Conservation (phyloP, 2,797 vertebrate genomes). For the Sebastes kiyomatsui region DNA sequence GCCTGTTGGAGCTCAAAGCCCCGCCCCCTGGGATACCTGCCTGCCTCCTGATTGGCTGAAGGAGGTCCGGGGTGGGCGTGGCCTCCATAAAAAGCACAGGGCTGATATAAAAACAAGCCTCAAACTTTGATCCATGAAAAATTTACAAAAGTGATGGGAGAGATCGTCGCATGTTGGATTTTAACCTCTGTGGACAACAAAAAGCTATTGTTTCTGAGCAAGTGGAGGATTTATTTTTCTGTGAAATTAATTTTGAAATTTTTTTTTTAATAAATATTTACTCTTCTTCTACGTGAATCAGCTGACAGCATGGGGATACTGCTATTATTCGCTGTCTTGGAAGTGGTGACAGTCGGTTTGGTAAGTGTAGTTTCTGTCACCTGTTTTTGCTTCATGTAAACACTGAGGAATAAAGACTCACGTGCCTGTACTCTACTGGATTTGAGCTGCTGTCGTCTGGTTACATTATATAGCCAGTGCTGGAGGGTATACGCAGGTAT, state of each 20-base stretch:
- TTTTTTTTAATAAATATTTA: not conserved
- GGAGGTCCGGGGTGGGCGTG: conserved; percentile 61
- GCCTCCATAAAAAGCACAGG: conserved; percentile 31
- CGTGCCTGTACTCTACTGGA: not conserved
- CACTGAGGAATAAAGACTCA: conserved; percentile 23
- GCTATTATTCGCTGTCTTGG: conserved; percentile 62
- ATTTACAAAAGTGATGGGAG: conserved; percentile 47
- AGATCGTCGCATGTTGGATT: conserved; percentile 44
- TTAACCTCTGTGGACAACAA: conserved; percentile 42
- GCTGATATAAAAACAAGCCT: conserved; percentile 71
- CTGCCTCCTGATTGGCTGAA: conserved; percentile 74
- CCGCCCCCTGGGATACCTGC: conserved; percentile 52
- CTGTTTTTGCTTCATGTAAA: conserved; percentile 11
- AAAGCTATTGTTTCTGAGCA: conserved; percentile 32
- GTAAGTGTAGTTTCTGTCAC: conserved; percentile 55
- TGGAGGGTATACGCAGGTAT: no score
- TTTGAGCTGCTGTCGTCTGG: conserved; percentile 3
- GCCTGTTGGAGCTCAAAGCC: conserved; percentile 1
- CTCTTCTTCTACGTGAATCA: conserved; percentile 38
- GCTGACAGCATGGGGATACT: conserved; percentile 74
- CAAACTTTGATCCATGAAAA: conserved; percentile 46
- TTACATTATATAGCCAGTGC: not conserved
- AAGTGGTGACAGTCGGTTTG: conserved; percentile 59
- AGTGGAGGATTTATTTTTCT: conserved; percentile 44
- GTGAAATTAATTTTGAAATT: not conserved